Evolutionary conservation across 2,797 vertebrate genomes (phyloP).

Genomic region (Melopsittacus undulatus): DNA sequence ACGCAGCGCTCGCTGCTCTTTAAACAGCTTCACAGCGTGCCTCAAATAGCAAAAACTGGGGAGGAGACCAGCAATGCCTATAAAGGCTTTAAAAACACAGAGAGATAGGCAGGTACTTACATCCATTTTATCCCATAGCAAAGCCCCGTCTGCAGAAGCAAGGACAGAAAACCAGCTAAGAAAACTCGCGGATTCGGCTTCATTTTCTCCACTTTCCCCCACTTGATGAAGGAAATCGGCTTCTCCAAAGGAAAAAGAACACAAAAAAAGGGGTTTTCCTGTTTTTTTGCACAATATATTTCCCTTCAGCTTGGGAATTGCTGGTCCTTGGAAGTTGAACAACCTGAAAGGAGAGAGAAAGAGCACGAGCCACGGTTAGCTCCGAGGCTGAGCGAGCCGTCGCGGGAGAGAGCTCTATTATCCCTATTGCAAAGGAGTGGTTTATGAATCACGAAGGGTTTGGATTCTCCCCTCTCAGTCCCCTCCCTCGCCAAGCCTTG

Average conservation of each 20-base stretch:
- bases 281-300: background rate
- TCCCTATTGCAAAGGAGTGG: constrained; percentile 71
- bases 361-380: background rate
- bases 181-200: constrained; percentile 80
- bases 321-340: background rate
- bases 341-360: constrained; percentile 48
- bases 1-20: background rate
- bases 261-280: background rate
- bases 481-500: background rate
- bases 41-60: background rate
- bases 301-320: background rate
- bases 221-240: background rate
- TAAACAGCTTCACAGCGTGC: background rate
- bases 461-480: constrained; percentile 21
- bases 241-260: background rate
- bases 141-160: constrained; percentile 87
- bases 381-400: background rate
- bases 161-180: constrained; percentile 82
- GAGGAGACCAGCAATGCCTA: background rate
- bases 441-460: constrained; percentile 41
- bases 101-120: constrained; percentile 82
- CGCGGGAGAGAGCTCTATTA: background rate
- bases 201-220: constrained; percentile 75
- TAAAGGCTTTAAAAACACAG: background rate
- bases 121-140: constrained; percentile 97